These are phyloP conservation scores for Ptiloglossa arizonensis DNA, from an alignment of 1,140 invertebrate genomes.

Conservation along the genomic window DNA sequence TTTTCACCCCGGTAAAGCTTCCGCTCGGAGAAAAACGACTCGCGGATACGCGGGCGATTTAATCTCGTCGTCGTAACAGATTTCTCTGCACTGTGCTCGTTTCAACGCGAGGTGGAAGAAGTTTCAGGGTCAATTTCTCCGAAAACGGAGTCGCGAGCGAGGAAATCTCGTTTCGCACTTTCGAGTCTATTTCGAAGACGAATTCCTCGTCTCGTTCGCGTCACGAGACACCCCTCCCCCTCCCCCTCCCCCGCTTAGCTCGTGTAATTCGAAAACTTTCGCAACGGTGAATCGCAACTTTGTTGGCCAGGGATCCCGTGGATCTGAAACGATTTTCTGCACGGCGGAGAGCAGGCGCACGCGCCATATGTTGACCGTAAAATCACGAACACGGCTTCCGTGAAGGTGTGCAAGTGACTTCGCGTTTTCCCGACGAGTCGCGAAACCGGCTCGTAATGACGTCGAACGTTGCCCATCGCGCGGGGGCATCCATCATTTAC, in stretches of 20 bases:
- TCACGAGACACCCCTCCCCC: not conserved
- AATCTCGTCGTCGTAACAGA: no score
- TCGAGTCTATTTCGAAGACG: not conserved
- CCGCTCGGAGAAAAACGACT: no score
- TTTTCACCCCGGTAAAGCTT: no score
- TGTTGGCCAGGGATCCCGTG: not conserved
- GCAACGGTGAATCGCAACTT: not conserved
- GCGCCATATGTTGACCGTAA: constrained; percentile 57
- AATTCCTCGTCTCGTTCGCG: not conserved
- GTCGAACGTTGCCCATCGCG: constrained; percentile 5
- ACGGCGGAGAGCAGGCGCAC: not conserved
- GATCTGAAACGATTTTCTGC: not conserved
- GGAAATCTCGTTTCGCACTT: not conserved
- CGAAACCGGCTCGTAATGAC: constrained; percentile 51
- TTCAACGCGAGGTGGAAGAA: not conserved
- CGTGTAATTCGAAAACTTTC: not conserved
- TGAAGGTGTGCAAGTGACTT: constrained; percentile 60
- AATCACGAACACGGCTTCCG: constrained; percentile 18
- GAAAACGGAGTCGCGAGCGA: not conserved
- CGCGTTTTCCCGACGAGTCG: constrained; percentile 41
- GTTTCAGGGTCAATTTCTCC: not conserved
- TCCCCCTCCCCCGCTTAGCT: not conserved
- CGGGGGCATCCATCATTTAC: constrained; percentile 56
- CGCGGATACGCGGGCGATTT: no score
- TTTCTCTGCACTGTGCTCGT: not conserved